phyloP scores from a whole-genome alignment of 2,113 vertebrate genomes.

The Scytalopus superciliaris region DNA sequence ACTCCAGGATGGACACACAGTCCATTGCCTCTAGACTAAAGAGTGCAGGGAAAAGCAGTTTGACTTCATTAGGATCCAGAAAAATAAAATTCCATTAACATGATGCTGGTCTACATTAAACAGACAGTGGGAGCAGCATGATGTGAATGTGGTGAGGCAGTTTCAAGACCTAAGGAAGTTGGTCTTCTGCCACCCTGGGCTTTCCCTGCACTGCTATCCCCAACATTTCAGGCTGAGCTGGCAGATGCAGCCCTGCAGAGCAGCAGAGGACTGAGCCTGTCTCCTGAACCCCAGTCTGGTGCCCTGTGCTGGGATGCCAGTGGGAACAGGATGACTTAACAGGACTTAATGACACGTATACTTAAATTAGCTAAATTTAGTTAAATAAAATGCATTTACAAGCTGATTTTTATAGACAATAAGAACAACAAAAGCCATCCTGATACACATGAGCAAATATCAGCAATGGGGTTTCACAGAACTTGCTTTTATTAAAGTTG shows the following conservation, averaged over 20 bases:
- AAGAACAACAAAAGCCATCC: neutral
- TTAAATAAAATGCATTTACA: conserved; percentile 4
- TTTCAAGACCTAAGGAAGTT: neutral
- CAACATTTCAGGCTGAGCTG: neutral
- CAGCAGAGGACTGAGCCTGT: neutral
- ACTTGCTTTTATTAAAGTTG: conserved; percentile 35
- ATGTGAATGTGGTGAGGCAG: fast-evolving
- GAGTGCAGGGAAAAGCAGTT: neutral
- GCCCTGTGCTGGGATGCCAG: neutral
- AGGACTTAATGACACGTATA: neutral
- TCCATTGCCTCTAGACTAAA: neutral
- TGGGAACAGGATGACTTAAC: neutral
- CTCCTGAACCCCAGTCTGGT: neutral
- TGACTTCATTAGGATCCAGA: neutral
- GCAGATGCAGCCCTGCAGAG: neutral
- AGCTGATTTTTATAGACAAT: neutral
- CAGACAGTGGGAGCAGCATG: neutral
- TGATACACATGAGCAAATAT: neutral
- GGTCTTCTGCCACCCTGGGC: fast-evolving
- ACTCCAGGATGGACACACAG: neutral
- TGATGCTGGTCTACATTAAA: neutral
- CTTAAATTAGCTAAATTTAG: neutral
- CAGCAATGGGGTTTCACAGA: neutral
- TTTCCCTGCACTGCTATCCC: neutral
- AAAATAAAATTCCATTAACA: neutral